Evolutionary conservation across 1,140 invertebrate species (phyloP).

Genomic region (Drosophila triauraria): DNA sequence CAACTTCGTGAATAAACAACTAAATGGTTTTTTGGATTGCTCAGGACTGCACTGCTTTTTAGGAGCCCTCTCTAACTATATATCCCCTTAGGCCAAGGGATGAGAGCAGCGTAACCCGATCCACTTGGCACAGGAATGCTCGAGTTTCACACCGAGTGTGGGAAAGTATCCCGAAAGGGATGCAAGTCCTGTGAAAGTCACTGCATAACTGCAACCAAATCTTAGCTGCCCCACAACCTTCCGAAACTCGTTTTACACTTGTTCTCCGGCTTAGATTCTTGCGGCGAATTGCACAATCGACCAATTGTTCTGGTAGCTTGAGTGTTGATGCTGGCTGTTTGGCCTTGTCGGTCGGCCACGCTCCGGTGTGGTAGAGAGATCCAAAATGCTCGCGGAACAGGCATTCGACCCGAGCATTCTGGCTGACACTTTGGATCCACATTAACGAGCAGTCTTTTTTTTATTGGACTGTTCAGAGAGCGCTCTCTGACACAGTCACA

Average conservation of each 20-base stretch:
- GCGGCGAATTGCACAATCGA: slow-evolving; percentile 9
- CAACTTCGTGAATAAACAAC: background rate
- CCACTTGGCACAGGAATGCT: slow-evolving; percentile 13
- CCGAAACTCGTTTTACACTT: slow-evolving; percentile 24
- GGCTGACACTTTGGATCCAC: slow-evolving; percentile 11
- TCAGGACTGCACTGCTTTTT: background rate
- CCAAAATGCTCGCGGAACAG: background rate
- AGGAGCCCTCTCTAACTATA: background rate
- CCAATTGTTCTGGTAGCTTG: slow-evolving; percentile 19
- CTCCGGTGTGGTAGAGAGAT: slow-evolving; percentile 1
- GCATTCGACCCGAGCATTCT: slow-evolving; percentile 12
- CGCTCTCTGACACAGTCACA: background rate
- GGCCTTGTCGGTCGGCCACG: slow-evolving; percentile 10
- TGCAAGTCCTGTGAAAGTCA: slow-evolving; percentile 1
- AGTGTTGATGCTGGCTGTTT: background rate
- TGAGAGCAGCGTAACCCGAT: slow-evolving; percentile 10
- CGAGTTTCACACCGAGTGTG: slow-evolving; percentile 22
- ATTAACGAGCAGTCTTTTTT: background rate
- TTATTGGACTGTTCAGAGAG: background rate
- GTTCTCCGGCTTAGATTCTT: background rate
- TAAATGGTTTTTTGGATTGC: slow-evolving; percentile 1
- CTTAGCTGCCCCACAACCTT: background rate
- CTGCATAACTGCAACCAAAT: background rate
- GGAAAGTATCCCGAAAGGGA: background rate
- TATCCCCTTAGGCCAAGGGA: background rate